Conservation (phyloP, 2,113 vertebrate species). For the Candoia aspera region DNA sequence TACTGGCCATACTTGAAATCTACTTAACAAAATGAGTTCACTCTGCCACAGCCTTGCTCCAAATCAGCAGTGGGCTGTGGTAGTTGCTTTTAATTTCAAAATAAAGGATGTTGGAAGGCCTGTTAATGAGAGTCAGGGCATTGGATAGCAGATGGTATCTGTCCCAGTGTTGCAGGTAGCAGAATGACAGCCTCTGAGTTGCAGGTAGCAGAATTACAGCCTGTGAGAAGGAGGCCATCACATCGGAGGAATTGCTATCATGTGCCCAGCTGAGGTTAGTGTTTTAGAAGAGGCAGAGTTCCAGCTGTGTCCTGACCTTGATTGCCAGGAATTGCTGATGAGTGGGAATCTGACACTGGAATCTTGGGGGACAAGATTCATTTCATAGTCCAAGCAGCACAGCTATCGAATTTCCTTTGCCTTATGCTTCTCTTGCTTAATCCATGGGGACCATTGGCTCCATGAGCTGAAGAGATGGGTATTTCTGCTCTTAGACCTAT, state of each 20-base stretch:
- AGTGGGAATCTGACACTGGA: slow-evolving; percentile 26
- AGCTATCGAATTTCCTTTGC: slow-evolving; percentile 27
- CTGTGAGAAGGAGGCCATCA: neutral
- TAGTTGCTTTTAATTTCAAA: neutral
- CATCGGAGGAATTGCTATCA: neutral
- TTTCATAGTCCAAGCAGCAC: slow-evolving; percentile 22
- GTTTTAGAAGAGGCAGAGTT: neutral
- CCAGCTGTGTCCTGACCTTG: slow-evolving; percentile 25
- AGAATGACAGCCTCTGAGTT: neutral
- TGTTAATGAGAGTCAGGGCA: neutral
- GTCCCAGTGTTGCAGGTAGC: neutral
- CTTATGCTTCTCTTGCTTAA: neutral
- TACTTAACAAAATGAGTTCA: neutral
- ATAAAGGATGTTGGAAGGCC: neutral
- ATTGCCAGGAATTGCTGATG: slow-evolving; percentile 21
- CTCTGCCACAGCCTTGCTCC: neutral
- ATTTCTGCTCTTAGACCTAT: neutral
- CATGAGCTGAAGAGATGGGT: neutral
- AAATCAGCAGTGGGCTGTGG: neutral
- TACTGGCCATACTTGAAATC: neutral
- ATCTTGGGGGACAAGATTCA: neutral
- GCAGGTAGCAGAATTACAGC: neutral
- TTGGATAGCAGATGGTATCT: neutral
- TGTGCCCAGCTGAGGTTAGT: neutral
- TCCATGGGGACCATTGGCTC: slow-evolving; percentile 14